phyloP scores from a whole-genome alignment of 2,888 invertebrate species.

The Shargacucullia verbasci region DNA sequence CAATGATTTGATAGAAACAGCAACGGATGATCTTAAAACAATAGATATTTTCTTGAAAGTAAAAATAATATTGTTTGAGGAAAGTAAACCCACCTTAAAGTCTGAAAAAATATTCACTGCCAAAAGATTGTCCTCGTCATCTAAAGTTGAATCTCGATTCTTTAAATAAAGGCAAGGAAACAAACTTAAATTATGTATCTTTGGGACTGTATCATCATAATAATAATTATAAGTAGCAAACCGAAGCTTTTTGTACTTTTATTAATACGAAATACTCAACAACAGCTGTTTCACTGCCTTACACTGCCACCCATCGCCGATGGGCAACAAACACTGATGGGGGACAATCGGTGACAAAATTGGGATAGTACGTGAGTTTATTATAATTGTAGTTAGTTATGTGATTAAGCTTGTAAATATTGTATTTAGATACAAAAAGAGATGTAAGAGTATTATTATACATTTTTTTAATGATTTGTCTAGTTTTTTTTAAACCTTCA shows the following conservation, averaged over 20 bases:
- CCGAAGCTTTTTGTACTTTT: conserved; percentile 56
- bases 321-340: conserved; percentile 48
- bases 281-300: conserved; percentile 65
- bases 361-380: conserved; percentile 69
- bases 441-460: conserved; percentile 87
- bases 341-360: conserved; percentile 43
- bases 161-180: background rate
- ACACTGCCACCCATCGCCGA: conserved; percentile 61
- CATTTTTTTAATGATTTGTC: conserved; percentile 67
- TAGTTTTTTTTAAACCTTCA: conserved; percentile 18
- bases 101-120: conserved; percentile 20
- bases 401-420: conserved; percentile 86
- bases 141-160: background rate
- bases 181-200: conserved; percentile 70
- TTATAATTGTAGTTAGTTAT: conserved; percentile 66
- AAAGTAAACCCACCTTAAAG: conserved; percentile 29
- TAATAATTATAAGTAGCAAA: conserved; percentile 61
- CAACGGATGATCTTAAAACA: too few species aligned
- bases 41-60: too few species aligned
- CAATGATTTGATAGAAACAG: too few species aligned
- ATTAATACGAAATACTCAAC: conserved; percentile 57
- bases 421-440: conserved; percentile 86
- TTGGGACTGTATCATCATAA: conserved; percentile 72
- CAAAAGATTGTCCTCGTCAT: conserved; percentile 6
- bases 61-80: too few species aligned